Evolutionary conservation across 1,140 invertebrate species (phyloP).

Genomic region (Drosophila neocordata): DNA sequence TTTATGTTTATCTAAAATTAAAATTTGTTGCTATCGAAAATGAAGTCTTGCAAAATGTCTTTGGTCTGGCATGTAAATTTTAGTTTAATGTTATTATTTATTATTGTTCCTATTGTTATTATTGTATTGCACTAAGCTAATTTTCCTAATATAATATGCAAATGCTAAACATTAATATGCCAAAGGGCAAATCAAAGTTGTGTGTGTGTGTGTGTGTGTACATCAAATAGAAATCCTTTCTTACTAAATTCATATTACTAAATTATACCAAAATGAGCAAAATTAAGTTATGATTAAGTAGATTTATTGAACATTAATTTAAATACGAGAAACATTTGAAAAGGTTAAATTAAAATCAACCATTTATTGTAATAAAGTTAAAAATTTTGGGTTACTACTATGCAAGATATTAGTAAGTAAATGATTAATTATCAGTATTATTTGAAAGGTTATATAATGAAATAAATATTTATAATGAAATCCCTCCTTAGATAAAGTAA

Average conservation of each 20-base stretch:
- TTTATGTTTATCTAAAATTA: constrained; percentile 48
- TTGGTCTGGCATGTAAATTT: constrained; percentile 4
- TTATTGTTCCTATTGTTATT: constrained; percentile 19
- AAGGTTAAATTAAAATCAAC: not conserved
- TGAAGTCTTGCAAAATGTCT: constrained; percentile 15
- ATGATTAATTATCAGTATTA: too few species aligned
- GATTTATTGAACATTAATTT: not conserved
- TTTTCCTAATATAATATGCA: constrained; percentile 25
- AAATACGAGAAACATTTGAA: not conserved
- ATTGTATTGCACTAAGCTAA: constrained; percentile 24
- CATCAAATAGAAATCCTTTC: not conserved
- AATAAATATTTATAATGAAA: too few species aligned
- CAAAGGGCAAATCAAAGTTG: constrained; percentile 20
- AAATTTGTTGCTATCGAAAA: constrained; percentile 35
- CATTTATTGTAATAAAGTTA: too few species aligned
- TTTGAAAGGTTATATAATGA: too few species aligned
- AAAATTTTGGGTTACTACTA: too few species aligned
- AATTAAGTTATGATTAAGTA: not conserved
- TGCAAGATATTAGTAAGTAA: too few species aligned
- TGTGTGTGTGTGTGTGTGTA: not conserved
- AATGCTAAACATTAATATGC: constrained; percentile 8
- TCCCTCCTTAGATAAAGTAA: too few species aligned
- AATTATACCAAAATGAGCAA: constrained; percentile 4
- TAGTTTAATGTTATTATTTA: constrained; percentile 5
- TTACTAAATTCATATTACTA: not conserved